Base-by-base conservation (phyloP, 2,888 invertebrate genomes). In the Deilephila porcellus region DNA sequence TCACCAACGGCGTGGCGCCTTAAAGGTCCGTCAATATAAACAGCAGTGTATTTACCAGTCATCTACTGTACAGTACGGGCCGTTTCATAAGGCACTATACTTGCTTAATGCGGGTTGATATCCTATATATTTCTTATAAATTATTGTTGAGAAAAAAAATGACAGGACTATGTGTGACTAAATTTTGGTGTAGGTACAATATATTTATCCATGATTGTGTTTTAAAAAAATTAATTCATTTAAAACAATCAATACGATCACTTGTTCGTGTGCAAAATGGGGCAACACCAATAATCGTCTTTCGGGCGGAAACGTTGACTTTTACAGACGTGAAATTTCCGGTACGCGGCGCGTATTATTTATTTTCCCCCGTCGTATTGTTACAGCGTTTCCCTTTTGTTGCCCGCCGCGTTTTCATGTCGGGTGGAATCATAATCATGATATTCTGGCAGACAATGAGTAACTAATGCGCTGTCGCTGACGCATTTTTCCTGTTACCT, bases 341-440 rank as follows among this genome's bases (percentile, higher is more conserved):
- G 67, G 64, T 72, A 64, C 64, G 72, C 64, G 56, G 72, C 56
- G 72, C 64, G 64, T 72, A 64, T 72, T 72, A 64, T 72, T 72
- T 72, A 72, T 72, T 72, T 72, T 64, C 67, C 72, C 62, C 72
- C 56, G 37, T 37, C 56, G 72, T 70, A 70, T 73, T 73, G 70
- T 73, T 62, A 67, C 70, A 53, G 70, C 60, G 60, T 73, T 37
- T 60, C 62, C 71, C 73, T 71, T 73, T 73, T 73, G 73, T 73
- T 73, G 52, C 25, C 45, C 64, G 71, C 25, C 73, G 70, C 53
- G 63, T 71, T 73, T 71, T 63, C 73, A 53, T 71, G 73, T 71
- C 73, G 73, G 62, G 62, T 63, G 62, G 53, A 70, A 70, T 71
- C 70, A 71, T 73, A 71, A 73, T 73, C 73, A 73, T 71, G 71